Evolutionary conservation across 2,797 vertebrate species (phyloP), one percentile per base, ranked within the genome.

Genomic region (Novumbra hubbsi): DNA sequence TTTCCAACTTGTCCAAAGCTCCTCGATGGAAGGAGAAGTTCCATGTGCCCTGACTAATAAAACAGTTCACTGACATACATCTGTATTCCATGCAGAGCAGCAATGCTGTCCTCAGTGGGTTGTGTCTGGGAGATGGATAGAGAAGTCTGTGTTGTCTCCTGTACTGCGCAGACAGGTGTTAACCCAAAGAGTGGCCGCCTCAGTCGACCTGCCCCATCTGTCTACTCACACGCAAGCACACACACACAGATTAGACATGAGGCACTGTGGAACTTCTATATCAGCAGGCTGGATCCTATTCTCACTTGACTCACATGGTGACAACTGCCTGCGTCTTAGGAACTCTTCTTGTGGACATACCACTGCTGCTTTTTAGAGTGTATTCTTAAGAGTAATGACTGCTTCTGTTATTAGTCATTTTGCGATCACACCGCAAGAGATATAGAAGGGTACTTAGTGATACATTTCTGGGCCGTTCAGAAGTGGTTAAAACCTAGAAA

Each of bases 151-250:
- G 66, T 76, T 73, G 76, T 82, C 73, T 77, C 75, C 62, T 73
- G n/a, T 73, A 32, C 57, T 72, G 67, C 64, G 64, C 79, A 76
- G 81, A 78, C 85, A 81, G 79, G 79, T 84, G 77, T 76, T 74
- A 63, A 21, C 68, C 52, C 64, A 75, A 62, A 81, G 77, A 77
- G 75, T 72, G 64, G 34, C 38, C 74, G 68, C 70, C 41, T 19
- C 50, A 76, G 21, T 27, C 11, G 55, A 24, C 55, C 55, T 60
- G 55, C n/a, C 38, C 63, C 7, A 49, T 69, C 41, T 41, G 34
- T 48, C 68, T 55, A 64, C 72, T 64, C 63, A 63, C 67, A 70
- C 76, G 38, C 63, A 32, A 62, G 66, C 72, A 73, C 64, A 57
- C 72, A 41, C 72, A 38, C 49, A 72, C n/a, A 64, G 14, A 72